phyloP scores from a whole-genome alignment of 2,113 vertebrate genomes.

The Tyrannus savana region DNA sequence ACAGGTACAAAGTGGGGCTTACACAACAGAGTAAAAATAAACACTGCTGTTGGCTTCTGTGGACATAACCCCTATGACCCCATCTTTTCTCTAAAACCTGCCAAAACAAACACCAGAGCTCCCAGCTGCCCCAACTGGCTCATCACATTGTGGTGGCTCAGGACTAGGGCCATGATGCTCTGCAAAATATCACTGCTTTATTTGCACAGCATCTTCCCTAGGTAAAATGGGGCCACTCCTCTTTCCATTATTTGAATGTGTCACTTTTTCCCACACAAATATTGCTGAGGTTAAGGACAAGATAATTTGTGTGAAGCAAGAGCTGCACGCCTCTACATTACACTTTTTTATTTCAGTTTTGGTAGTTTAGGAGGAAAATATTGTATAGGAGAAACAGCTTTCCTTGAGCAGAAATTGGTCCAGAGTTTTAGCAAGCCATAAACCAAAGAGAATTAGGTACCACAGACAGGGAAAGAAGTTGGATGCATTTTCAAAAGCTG shows the following conservation, averaged over 20 bases:
- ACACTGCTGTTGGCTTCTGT: constrained; percentile 37
- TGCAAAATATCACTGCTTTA: not conserved
- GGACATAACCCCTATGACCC: constrained; percentile 30
- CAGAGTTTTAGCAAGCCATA: not conserved
- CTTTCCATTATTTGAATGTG: not conserved
- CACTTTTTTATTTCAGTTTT: not conserved
- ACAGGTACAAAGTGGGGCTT: constrained; percentile 31
- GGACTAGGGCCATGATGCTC: not conserved
- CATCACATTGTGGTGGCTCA: not conserved
- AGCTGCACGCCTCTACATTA: not conserved
- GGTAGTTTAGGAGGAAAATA: not conserved
- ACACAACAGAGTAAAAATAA: constrained; percentile 27
- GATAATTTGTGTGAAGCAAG: not conserved
- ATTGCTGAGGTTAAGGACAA: not conserved
- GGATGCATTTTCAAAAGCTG: not conserved
- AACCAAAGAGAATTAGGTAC: not conserved
- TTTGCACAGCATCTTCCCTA: not conserved
- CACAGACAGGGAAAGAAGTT: not conserved
- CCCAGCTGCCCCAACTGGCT: not conserved
- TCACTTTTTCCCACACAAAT: fast-evolving
- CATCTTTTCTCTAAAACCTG: not conserved
- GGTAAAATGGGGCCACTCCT: not conserved
- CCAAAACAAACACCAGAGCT: constrained; percentile 32
- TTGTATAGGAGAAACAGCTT: not conserved
- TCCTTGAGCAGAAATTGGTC: not conserved